Conservation (phyloP, 2,113 vertebrate species). For the Sinosuthora webbiana region DNA sequence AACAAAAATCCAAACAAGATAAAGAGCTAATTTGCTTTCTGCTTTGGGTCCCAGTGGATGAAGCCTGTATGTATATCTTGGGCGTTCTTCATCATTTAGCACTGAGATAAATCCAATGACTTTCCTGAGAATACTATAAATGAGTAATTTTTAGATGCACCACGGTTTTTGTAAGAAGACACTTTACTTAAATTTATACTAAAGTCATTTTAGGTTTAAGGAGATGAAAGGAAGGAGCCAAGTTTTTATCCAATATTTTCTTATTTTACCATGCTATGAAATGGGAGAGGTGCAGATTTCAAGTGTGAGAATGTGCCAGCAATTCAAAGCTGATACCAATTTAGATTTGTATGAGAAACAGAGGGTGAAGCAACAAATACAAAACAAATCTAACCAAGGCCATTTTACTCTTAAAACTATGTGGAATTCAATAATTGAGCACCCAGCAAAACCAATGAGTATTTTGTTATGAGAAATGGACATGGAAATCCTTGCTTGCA, state of each 20-base stretch:
- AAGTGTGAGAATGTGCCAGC: not conserved
- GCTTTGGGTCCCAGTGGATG: conserved; percentile 33
- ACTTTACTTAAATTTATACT: not conserved
- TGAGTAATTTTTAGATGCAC: not conserved
- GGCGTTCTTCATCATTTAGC: not conserved
- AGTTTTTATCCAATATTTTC: too few species aligned
- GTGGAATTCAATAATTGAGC: not conserved
- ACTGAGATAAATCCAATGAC: not conserved
- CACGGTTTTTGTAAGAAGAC: not conserved
- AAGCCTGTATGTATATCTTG: conserved; percentile 7
- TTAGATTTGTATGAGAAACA: not conserved
- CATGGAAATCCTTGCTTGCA: not conserved
- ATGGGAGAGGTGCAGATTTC: not conserved
- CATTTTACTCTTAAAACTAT: not conserved
- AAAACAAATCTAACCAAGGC: not conserved
- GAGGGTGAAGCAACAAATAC: not conserved
- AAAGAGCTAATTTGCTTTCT: conserved; percentile 66
- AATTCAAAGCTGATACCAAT: not conserved
- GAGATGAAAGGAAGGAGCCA: not conserved
- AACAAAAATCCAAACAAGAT: conserved; percentile 65
- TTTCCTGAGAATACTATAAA: not conserved
- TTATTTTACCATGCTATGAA: not conserved
- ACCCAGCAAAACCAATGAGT: not conserved
- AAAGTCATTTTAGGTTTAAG: not conserved
- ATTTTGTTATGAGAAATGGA: not conserved